phyloP scores from a whole-genome alignment of 2,888 invertebrate genomes.

The Epinotia ramella region DNA sequence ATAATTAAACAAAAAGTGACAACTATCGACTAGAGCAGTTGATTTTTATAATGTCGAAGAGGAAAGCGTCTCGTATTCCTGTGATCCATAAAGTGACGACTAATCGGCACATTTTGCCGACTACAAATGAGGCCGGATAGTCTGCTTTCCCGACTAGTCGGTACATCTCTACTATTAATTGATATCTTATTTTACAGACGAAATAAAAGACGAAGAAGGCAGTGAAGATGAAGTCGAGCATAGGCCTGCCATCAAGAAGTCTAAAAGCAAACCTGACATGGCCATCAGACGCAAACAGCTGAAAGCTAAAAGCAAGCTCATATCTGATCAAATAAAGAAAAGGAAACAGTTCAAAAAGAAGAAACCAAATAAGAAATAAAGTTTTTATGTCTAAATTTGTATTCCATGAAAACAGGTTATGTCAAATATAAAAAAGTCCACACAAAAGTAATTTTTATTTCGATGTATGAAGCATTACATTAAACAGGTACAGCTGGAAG shows the following conservation, averaged over 20 bases:
- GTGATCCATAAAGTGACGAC: no score
- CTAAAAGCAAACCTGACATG: constrained; percentile 73
- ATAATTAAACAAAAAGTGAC: no score
- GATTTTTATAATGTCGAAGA: no score
- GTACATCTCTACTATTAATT: no score
- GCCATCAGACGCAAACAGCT: constrained; percentile 80
- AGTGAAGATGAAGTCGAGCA: constrained; percentile 53
- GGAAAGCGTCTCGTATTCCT: no score
- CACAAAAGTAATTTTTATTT: constrained; percentile 53
- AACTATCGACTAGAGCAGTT: no score
- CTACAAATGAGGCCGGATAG: no score
- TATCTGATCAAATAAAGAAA: constrained; percentile 80
- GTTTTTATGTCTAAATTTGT: constrained; percentile 30
- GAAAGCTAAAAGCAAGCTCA: constrained; percentile 77
- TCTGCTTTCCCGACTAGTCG: no score
- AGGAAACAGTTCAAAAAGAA: constrained; percentile 76
- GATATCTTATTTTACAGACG: constrained; percentile 61
- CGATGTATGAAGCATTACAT: constrained; percentile 35
- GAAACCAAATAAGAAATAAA: constrained; percentile 63
- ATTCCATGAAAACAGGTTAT: constrained; percentile 39
- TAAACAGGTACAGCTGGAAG: constrained; percentile 43
- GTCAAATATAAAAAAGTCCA: constrained; percentile 54
- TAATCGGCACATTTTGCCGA: no score
- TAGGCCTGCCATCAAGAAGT: constrained; percentile 59
- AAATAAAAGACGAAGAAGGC: constrained; percentile 62